Evolutionary conservation across 1,140 invertebrate species (phyloP).

Genomic region (Musca domestica): DNA sequence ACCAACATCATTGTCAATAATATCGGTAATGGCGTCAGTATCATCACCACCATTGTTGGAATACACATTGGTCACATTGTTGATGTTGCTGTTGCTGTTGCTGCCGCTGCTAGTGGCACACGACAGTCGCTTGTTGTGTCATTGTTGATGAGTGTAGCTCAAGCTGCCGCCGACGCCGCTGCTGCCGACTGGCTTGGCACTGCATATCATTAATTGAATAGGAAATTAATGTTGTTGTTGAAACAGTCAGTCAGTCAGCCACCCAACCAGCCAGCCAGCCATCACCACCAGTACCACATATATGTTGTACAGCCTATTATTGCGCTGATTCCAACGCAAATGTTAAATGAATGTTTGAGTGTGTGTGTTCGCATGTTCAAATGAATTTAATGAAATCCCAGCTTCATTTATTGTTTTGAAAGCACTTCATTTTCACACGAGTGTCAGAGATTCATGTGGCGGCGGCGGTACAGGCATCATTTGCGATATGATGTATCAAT

Average conservation of each 20-base stretch:
- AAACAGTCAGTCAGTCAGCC: background rate
- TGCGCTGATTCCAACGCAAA: background rate
- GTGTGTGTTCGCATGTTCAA: background rate
- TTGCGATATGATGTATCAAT: no score
- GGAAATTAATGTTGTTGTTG: slow-evolving; percentile 10
- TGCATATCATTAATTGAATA: slow-evolving; percentile 14
- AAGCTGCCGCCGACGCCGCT: background rate
- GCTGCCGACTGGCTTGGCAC: background rate
- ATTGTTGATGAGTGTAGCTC: background rate
- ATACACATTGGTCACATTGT: background rate
- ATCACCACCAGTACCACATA: no score
- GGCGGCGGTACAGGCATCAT: no score
- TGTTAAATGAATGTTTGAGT: background rate
- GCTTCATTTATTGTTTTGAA: no score
- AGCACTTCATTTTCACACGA: no score
- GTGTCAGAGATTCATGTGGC: no score
- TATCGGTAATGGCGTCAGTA: no score
- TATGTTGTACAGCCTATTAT: background rate
- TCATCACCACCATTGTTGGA: no score
- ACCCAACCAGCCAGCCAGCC: no score
- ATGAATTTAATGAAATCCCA: slow-evolving; percentile 1
- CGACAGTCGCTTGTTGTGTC: background rate
- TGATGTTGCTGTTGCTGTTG: no score
- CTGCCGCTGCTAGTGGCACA: no score
- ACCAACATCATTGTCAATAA: no score